Base-by-base conservation (phyloP, 1,140 invertebrate species). In the Monochamus saltuarius region DNA sequence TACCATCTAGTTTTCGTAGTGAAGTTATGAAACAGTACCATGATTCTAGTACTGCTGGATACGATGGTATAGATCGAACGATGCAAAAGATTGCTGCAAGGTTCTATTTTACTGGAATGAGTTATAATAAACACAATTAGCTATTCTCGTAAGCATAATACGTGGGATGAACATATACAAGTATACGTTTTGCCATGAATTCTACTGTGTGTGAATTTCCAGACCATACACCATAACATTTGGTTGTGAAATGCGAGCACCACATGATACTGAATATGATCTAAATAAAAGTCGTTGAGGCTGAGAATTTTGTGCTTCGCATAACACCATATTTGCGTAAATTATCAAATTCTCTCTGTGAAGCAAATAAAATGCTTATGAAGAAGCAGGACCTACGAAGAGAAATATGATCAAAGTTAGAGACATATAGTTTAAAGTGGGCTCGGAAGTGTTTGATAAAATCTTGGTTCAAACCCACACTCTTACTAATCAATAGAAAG, bases 111-210 rank as follows among this genome's bases (percentile, higher is more conserved):
- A 56, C 64, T n/a, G 67, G 68, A 1, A 73, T 77, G 63, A 37
- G 68, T 22, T 51, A 16, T 16, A 81, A 0, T 79, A 81, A 55
- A 64, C 67, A 2, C 74, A 74, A 65, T 61, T 81, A 0, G 52
- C 66, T 0, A 73, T 76, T 1, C 72, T 73, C 11, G 68, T 1
- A 62, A 78, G 35, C 77, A 80, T 51, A 19, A 34, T 2, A 45
- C 56, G 2, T 82, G 77, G 77, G 61, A 71, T 37, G 37, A 65
- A n/a, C 47, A 71, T 55, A 57, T 77, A 0, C 0, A 65, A 71
- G 38, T 73, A 58, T 67, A n/a, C n/a, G n/a, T 51, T 3, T 80
- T n/a, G n/a, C n/a, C n/a, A n/a, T n/a, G n/a, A n/a, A n/a, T n/a
- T n/a, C n/a, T n/a, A n/a, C n/a, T n/a, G 75, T 76, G 64, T 36